A percentile compares a stretch with the other conserved stretches of the same genome.
Evolutionary conservation across 2,888 invertebrate genomes (phyloP).

Genomic region (Oscheius sp.): DNA sequence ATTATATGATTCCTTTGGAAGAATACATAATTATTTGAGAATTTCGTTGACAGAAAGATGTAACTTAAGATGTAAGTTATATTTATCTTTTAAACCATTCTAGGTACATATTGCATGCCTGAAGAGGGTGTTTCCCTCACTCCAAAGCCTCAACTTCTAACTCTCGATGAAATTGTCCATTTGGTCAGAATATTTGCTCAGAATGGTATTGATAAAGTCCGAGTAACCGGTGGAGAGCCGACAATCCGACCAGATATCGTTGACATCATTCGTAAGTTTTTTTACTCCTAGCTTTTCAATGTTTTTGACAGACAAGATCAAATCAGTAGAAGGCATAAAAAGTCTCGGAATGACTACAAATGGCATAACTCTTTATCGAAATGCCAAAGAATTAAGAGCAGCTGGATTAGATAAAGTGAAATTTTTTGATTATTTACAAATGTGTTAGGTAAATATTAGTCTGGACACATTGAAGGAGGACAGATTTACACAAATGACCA

Average conservation of each 20-base stretch:
- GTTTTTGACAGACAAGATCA: slow-evolving; percentile 45
- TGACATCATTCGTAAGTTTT: slow-evolving; percentile 79
- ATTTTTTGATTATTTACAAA: slow-evolving; percentile 70
- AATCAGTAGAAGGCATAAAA: slow-evolving; percentile 76
- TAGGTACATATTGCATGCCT: slow-evolving; percentile 89
- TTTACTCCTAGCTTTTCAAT: not conserved
- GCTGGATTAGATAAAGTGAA: slow-evolving; percentile 81
- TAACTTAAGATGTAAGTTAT: slow-evolving; percentile 91
- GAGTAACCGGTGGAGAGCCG: slow-evolving; percentile 94
- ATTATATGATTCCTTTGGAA: slow-evolving; percentile 77
- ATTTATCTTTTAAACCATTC: slow-evolving; percentile 20
- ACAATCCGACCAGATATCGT: slow-evolving; percentile 87
- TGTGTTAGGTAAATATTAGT: slow-evolving; percentile 82
- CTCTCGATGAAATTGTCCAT: slow-evolving; percentile 82
- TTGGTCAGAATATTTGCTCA: slow-evolving; percentile 84
- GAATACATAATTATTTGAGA: slow-evolving; percentile 89
- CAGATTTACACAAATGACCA: slow-evolving; percentile 87
- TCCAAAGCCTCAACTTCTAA: slow-evolving; percentile 80
- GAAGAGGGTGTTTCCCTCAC: slow-evolving; percentile 88
- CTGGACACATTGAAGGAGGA: slow-evolving; percentile 86
- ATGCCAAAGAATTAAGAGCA: slow-evolving; percentile 81
- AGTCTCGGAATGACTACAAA: slow-evolving; percentile 92
- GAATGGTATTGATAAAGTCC: slow-evolving; percentile 84
- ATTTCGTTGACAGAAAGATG: slow-evolving; percentile 95
- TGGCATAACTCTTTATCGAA: slow-evolving; percentile 84